Evolutionary conservation across 1,140 invertebrate genomes (phyloP).

Genomic region (Aricia agestis): DNA sequence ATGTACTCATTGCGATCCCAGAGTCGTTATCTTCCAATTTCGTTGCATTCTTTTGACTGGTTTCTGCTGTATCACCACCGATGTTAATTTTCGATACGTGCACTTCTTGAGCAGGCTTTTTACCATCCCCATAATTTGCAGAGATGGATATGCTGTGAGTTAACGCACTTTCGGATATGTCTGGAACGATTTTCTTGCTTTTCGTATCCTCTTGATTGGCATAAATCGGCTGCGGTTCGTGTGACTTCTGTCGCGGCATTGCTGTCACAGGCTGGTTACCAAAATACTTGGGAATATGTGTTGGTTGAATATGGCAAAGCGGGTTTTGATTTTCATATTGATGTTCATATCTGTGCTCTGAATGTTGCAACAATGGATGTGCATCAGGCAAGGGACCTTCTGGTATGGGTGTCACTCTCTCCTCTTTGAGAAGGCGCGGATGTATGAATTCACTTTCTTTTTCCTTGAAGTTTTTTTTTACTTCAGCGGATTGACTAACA

Average conservation of each 20-base stretch:
- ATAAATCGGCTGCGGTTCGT: conserved; percentile 65
- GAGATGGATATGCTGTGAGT: conserved; percentile 70
- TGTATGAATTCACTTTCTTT: conserved; percentile 73
- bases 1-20: conserved; percentile 82
- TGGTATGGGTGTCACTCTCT: conserved; percentile 65
- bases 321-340: conserved; percentile 77
- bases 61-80: conserved; percentile 50
- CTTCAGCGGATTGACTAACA: conserved; percentile 49
- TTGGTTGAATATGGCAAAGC: conserved; percentile 80
- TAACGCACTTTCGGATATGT: conserved; percentile 61
- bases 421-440: conserved; percentile 66
- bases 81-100: conserved; percentile 71
- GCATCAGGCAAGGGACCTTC: conserved; percentile 74
- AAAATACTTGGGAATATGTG: conserved; percentile 80
- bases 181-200: conserved; percentile 43
- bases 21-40: conserved; percentile 84
- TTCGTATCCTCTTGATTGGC: conserved; percentile 69
- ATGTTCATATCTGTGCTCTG: conserved; percentile 84
- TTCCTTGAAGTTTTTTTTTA: conserved; percentile 72
- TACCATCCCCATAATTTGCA: conserved; percentile 55
- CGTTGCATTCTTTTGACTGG: conserved; percentile 39
- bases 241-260: conserved; percentile 52
- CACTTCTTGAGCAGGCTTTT: conserved; percentile 51
- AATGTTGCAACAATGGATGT: conserved; percentile 85
- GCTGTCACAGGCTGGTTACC: conserved; percentile 71